A percentile compares a stretch with the other conserved stretches of the same genome.
phyloP scores from a whole-genome alignment of 2,888 invertebrate genomes.

The Willowsia nigromaculata region DNA sequence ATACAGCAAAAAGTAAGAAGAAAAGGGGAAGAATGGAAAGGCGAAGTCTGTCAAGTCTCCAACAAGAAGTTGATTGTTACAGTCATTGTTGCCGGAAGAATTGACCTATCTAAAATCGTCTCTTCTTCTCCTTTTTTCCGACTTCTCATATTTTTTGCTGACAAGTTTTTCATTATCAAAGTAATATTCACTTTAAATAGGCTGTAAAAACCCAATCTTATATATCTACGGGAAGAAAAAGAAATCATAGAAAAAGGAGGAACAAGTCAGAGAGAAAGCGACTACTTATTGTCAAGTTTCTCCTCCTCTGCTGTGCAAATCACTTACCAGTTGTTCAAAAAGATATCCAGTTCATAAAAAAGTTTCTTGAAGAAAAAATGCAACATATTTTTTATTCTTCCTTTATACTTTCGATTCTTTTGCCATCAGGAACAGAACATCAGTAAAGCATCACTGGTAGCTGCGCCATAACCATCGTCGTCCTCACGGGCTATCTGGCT shows the following conservation, averaged over 20 bases:
- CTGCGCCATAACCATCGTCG: constrained; percentile 49
- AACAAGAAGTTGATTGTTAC: constrained; percentile 70
- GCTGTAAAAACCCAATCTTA: constrained; percentile 2
- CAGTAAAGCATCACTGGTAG: background rate
- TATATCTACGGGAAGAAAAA: background rate
- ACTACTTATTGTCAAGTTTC: constrained; percentile 62
- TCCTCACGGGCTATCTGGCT: constrained; percentile 26
- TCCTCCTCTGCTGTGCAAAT: constrained; percentile 58
- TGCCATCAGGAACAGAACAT: constrained; percentile 58
- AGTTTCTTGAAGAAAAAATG: constrained; percentile 47
- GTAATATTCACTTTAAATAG: constrained; percentile 37
- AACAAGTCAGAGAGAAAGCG: constrained; percentile 38
- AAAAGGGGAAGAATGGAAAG: constrained; percentile 56
- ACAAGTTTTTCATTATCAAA: constrained; percentile 47
- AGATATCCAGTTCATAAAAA: constrained; percentile 60
- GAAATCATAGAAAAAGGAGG: background rate
- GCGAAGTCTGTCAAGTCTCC: constrained; percentile 70
- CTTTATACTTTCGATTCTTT: constrained; percentile 39
- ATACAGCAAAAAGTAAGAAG: constrained; percentile 23
- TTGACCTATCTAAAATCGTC: constrained; percentile 72
- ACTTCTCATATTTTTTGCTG: constrained; percentile 44
- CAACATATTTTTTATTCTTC: constrained; percentile 29
- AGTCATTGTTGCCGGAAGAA: constrained; percentile 70
- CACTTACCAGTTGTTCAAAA: constrained; percentile 62
- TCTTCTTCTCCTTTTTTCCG: constrained; percentile 29